Percentiles rank a stretch among this genome's conserved stretches.
Conservation (phyloP, 2,797 vertebrate genomes). For the Pantherophis alleghaniensis region DNA sequence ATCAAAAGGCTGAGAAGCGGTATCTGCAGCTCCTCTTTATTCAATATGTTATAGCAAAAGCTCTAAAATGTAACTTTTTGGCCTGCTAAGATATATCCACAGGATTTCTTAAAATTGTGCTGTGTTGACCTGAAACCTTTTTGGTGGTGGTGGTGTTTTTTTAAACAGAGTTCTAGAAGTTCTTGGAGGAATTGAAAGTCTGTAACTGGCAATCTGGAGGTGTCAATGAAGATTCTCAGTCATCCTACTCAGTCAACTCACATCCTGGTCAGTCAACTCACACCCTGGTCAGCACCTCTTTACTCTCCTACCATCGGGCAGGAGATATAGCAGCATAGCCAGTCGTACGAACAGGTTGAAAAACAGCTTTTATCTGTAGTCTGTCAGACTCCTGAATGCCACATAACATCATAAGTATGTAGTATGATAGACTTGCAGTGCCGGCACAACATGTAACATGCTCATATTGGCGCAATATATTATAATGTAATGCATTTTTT, state of each 20-base stretch:
- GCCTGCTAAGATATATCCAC: neutral
- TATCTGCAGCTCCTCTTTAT: neutral
- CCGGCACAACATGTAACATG: too few relatives aligned
- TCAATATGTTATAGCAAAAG: neutral
- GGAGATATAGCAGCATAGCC: too few relatives aligned
- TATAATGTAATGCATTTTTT: too few relatives aligned
- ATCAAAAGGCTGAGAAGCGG: neutral
- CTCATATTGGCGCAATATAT: too few relatives aligned
- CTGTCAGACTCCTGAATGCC: too few relatives aligned
- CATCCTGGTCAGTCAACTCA: neutral
- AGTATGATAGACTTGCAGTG: too few relatives aligned
- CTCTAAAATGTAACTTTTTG: neutral
- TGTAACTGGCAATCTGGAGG: neutral
- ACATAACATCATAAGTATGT: too few relatives aligned
- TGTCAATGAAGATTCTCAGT: neutral
- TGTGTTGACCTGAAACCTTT: neutral
- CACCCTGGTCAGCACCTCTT: too few relatives aligned
- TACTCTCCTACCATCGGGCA: too few relatives aligned
- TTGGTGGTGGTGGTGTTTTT: neutral
- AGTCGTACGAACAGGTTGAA: too few relatives aligned
- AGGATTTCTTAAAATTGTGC: neutral
- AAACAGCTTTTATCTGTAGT: too few relatives aligned
- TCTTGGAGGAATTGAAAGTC: neutral
- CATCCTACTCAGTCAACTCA: neutral
- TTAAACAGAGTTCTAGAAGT: neutral